These are phyloP conservation scores for Eclectus roratus DNA, from an alignment of 2,113 vertebrate species.

Conservation along the genomic window DNA sequence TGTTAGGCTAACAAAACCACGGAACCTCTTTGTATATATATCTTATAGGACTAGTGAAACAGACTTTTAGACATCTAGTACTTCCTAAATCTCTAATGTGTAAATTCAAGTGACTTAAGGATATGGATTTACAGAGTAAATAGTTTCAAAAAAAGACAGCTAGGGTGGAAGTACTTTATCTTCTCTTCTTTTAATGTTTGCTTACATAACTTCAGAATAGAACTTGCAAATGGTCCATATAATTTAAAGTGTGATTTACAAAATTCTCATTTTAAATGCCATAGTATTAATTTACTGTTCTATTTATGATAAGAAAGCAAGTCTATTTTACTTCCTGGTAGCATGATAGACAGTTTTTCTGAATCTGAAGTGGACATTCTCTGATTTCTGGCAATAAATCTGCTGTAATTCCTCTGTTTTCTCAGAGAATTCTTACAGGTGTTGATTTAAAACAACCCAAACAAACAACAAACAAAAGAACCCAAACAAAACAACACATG, in stretches of 20 bases:
- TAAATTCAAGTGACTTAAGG: background rate
- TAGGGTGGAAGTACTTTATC: background rate
- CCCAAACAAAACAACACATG: background rate
- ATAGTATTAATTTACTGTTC: background rate
- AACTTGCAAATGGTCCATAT: background rate
- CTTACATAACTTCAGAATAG: background rate
- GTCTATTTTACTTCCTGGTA: background rate
- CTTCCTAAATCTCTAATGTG: background rate
- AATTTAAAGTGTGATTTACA: background rate
- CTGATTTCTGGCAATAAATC: background rate
- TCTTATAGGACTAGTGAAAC: background rate
- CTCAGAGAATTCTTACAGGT: background rate
- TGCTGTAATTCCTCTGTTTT: background rate
- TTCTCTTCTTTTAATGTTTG: background rate
- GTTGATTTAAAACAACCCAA: background rate
- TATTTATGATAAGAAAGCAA: background rate
- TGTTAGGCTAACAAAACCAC: background rate
- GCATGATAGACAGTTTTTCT: background rate
- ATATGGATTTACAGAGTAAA: background rate
- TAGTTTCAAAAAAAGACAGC: background rate
- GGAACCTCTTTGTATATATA: background rate
- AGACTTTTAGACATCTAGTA: background rate
- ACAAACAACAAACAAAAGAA: background rate
- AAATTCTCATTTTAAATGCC: background rate
- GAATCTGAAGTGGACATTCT: background rate